A percentile compares a stretch with the other conserved stretches of the same genome.
phyloP scores from a whole-genome alignment of 2,888 invertebrate species.

The Drosophila lacicola region DNA sequence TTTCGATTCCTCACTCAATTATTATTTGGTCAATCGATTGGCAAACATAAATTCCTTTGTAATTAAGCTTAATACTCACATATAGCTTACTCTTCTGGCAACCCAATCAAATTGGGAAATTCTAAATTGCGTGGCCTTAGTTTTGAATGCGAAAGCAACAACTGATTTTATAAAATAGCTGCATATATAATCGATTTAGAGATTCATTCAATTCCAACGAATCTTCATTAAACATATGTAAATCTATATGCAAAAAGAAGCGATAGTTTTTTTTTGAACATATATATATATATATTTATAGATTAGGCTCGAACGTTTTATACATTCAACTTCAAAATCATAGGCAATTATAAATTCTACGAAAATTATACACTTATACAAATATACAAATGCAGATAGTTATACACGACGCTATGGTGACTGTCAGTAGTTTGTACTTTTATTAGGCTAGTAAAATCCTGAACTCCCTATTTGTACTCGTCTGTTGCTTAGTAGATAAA shows the following conservation, averaged over 20 bases:
- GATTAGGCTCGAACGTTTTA: slow-evolving; percentile 32
- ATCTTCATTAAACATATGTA: slow-evolving; percentile 46
- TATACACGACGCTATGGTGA: slow-evolving; percentile 27
- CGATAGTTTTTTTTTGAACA: slow-evolving; percentile 9
- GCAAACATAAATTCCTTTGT: slow-evolving; percentile 26
- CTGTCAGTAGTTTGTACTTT: slow-evolving; percentile 43
- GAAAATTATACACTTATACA: slow-evolving; percentile 10
- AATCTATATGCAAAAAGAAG: slow-evolving; percentile 4
- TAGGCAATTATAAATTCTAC: slow-evolving; percentile 28
- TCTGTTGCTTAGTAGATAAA: slow-evolving; percentile 42
- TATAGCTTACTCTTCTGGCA: slow-evolving; percentile 39
- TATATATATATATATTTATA: slow-evolving; percentile 13
- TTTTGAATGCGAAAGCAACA: slow-evolving; percentile 49
- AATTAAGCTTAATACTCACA: slow-evolving; percentile 62
- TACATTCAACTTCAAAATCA: slow-evolving; percentile 20
- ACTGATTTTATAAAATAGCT: slow-evolving; percentile 40
- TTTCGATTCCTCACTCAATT: slow-evolving; percentile 10
- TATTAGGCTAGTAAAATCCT: slow-evolving; percentile 42
- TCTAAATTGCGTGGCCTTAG: slow-evolving; percentile 67
- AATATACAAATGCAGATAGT: slow-evolving; percentile 18
- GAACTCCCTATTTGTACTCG: slow-evolving; percentile 18
- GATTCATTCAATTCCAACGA: slow-evolving; percentile 54
- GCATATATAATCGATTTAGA: slow-evolving; percentile 20
- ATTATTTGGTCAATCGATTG: slow-evolving; percentile 28
- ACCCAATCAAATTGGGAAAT: slow-evolving; percentile 61